A percentile compares a stretch with the other conserved stretches of the same genome.
phyloP scores from a whole-genome alignment of 2,113 vertebrate species.

The Chaetops frenatus region DNA sequence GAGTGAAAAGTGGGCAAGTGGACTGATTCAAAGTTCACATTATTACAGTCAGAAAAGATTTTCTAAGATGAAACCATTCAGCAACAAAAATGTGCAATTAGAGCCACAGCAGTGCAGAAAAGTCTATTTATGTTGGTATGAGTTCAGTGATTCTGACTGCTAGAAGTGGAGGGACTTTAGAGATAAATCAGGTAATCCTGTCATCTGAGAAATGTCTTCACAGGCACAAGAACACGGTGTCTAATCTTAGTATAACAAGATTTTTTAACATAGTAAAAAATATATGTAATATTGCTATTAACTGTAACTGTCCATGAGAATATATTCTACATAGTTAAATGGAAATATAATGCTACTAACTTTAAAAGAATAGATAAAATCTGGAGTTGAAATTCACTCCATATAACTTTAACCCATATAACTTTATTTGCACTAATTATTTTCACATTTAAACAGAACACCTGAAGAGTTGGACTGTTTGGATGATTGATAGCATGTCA shows the following conservation, averaged over 20 bases:
- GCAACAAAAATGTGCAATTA: neutral
- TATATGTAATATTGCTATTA: neutral
- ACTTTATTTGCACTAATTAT: conserved; percentile 19
- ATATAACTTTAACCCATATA: neutral
- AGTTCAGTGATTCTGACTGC: neutral
- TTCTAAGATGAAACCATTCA: neutral
- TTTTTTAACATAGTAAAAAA: neutral
- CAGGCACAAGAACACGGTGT: neutral
- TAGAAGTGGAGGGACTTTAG: neutral
- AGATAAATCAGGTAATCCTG: neutral
- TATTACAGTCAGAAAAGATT: neutral
- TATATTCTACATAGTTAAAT: neutral
- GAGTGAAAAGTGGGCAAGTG: neutral
- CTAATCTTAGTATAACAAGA: neutral
- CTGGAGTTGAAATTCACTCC: neutral
- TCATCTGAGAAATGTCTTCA: neutral
- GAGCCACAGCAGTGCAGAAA: neutral
- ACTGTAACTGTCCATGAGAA: neutral
- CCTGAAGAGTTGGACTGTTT: neutral
- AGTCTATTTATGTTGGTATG: neutral
- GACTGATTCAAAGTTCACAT: neutral
- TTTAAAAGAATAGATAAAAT: neutral
- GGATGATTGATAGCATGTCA: neutral
- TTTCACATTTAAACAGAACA: neutral
- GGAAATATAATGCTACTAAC: neutral